phyloP scores from a whole-genome alignment of 2,888 invertebrate species.

The Ennomos fuscantarius region DNA sequence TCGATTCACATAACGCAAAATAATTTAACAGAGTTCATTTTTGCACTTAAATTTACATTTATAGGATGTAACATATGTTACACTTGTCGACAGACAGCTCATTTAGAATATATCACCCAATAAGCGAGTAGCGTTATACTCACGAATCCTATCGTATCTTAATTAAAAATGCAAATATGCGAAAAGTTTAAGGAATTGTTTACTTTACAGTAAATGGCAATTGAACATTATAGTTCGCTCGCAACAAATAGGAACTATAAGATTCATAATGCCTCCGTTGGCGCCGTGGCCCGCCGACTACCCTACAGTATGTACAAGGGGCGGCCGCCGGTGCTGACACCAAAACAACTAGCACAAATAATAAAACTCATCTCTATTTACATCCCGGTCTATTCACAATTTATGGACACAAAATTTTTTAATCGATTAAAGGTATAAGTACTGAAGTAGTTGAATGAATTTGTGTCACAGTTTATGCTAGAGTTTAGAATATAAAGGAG shows the following conservation, averaged over 20 bases:
- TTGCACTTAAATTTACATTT: slow-evolving; percentile 84
- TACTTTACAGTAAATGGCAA: slow-evolving; percentile 82
- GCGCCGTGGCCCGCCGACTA: slow-evolving; percentile 43
- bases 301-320: slow-evolving; percentile 66
- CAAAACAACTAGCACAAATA: slow-evolving; percentile 79
- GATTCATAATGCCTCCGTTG: slow-evolving; percentile 81
- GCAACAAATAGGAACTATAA: slow-evolving; percentile 85
- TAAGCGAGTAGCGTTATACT: slow-evolving; percentile 81
- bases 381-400: slow-evolving; percentile 71
- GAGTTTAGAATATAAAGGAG: slow-evolving; percentile 83
- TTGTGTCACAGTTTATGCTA: slow-evolving; percentile 80
- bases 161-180: slow-evolving; percentile 85
- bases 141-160: slow-evolving; percentile 80
- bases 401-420: slow-evolving; percentile 72
- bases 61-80: slow-evolving; percentile 80
- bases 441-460: slow-evolving; percentile 71
- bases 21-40: slow-evolving; percentile 85
- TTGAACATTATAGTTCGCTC: slow-evolving; percentile 85
- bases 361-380: slow-evolving; percentile 72
- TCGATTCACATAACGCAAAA: slow-evolving; percentile 86
- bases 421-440: slow-evolving; percentile 62
- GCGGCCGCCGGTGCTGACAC: slow-evolving; percentile 60
- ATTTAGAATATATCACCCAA: slow-evolving; percentile 84
- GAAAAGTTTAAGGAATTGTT: slow-evolving; percentile 83
- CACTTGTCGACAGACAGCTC: slow-evolving; percentile 78